Evolutionary conservation across 2,113 vertebrate species (phyloP).

Genomic region (Coracopsis vasa): DNA sequence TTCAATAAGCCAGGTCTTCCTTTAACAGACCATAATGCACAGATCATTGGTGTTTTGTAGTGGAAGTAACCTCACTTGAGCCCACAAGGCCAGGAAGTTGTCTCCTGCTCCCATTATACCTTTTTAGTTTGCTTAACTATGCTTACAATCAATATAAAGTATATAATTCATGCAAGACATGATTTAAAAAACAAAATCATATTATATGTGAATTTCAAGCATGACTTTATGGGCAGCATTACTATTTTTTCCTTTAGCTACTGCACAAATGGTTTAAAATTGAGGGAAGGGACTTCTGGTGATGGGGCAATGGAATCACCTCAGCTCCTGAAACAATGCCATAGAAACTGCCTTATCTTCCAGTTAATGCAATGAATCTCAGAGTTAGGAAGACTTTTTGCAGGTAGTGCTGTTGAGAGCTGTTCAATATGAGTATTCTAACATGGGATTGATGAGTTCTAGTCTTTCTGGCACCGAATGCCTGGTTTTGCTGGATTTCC

Average conservation of each 20-base stretch:
- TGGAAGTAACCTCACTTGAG: not conserved
- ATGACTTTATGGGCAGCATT: not conserved
- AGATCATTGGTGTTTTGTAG: not conserved
- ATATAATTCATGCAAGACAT: slow-evolving; percentile 16
- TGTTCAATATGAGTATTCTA: not conserved
- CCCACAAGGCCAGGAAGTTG: not conserved
- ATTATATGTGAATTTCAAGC: not conserved
- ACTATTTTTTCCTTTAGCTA: not conserved
- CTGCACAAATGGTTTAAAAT: not conserved
- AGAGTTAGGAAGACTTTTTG: not conserved
- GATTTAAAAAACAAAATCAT: not conserved
- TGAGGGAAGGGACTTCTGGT: not conserved
- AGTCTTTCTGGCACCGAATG: not conserved
- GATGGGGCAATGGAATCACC: not conserved
- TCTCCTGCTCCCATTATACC: not conserved
- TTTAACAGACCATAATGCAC: slow-evolving; percentile 14
- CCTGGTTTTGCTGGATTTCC: not conserved
- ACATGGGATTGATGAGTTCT: not conserved
- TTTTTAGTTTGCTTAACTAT: slow-evolving; percentile 23
- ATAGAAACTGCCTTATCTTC: not conserved
- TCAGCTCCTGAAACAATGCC: not conserved
- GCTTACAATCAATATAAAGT: not conserved
- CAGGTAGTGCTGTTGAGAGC: not conserved
- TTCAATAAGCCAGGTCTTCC: not conserved
- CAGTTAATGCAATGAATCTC: not conserved